Conservation (phyloP, 2,113 vertebrate species). For the Rhinichthys klamathensis region DNA sequence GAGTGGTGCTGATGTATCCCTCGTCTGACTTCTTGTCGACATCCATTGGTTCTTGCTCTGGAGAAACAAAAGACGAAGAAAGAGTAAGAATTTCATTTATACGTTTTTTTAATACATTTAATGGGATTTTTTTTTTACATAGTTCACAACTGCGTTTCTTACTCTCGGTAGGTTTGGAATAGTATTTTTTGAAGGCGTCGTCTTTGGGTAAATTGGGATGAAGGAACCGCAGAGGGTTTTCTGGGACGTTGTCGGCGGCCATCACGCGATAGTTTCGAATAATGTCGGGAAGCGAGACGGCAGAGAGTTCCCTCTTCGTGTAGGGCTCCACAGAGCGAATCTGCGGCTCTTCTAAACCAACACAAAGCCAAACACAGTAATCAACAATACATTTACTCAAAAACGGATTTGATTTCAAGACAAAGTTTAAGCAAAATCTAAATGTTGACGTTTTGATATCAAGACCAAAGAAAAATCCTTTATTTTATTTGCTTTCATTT, state of each 20-base stretch:
- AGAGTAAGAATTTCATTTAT: not conserved
- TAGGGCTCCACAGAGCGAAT: conserved; percentile 95
- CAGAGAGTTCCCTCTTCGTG: conserved; percentile 91
- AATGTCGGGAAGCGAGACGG: conserved; percentile 93
- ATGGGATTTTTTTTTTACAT: not conserved
- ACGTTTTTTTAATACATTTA: not conserved
- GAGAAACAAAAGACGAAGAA: too few species aligned
- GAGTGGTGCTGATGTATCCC: conserved; percentile 94
- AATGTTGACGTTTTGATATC: not conserved
- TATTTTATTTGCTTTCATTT: not conserved
- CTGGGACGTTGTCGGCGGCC: conserved; percentile 94
- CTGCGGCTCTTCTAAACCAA: conserved; percentile 74
- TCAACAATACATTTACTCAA: not conserved
- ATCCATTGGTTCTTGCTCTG: conserved; percentile 92
- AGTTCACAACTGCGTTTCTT: conserved; percentile 54
- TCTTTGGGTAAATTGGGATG: conserved; percentile 90
- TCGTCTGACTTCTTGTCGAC: conserved; percentile 78
- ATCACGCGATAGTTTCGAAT: conserved; percentile 97
- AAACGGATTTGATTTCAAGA: not conserved
- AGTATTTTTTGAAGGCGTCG: conserved; percentile 95
- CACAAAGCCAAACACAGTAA: not conserved
- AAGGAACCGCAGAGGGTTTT: conserved; percentile 91
- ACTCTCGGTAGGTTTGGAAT: conserved; percentile 91
- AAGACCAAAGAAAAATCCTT: not conserved
- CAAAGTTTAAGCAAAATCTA: not conserved